Percentiles rank a stretch among this genome's conserved stretches.
Evolutionary conservation across 2,797 vertebrate genomes (phyloP).

Genomic region (Argentina silus): DNA sequence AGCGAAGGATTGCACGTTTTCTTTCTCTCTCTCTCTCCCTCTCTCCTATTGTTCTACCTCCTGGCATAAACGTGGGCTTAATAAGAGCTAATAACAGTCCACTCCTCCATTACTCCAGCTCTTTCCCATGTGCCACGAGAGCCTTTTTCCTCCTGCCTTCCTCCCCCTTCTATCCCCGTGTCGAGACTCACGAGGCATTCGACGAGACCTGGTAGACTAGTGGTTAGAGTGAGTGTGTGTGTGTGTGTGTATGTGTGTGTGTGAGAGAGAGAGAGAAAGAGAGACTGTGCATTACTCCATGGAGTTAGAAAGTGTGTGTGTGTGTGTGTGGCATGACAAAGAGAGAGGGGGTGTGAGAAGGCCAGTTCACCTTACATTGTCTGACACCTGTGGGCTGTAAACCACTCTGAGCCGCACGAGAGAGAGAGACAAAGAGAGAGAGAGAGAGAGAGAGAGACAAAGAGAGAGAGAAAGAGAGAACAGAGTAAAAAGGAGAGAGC

Average conservation of each 20-base stretch:
- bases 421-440: slow-evolving; percentile 4
- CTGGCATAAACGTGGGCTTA: not conserved
- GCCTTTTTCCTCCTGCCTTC: not conserved
- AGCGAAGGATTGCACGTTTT: not conserved
- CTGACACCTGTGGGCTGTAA: not conserved
- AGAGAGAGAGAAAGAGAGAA: not conserved
- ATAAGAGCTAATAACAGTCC: not conserved
- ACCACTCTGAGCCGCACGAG: not conserved
- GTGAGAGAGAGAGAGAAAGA: no score
- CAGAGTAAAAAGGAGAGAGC: no score
- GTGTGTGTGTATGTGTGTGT: no score
- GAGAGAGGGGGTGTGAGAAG: no score
- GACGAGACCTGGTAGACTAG: no score
- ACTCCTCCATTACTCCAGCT: not conserved
- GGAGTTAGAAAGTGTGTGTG: no score
- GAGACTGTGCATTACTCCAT: no score
- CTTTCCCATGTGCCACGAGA: not conserved
- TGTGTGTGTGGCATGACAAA: no score
- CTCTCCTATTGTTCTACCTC: not conserved
- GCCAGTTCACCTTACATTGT: not conserved
- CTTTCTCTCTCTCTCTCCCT: not conserved
- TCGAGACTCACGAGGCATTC: not conserved
- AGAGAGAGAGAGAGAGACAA: not conserved
- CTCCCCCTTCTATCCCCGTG: not conserved
- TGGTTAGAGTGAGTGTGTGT: not conserved